Percentiles rank a stretch among this genome's conserved stretches.
Conservation (phyloP, 2,797 vertebrate genomes). For the Triplophysa bombifrons region DNA sequence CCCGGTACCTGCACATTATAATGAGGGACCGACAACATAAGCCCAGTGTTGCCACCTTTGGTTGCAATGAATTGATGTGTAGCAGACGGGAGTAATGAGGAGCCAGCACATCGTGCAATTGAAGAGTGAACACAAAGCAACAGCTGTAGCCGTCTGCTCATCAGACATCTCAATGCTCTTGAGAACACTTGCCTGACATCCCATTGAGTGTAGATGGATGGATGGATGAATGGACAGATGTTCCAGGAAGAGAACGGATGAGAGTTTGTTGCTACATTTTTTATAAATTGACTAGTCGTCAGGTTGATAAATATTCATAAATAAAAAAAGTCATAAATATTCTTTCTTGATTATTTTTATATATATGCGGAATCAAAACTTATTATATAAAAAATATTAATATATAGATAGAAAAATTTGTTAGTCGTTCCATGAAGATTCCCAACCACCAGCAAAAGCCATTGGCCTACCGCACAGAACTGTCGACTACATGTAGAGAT, state of each 20-base stretch:
- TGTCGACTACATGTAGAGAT: constrained; percentile 38
- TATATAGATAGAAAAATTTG: background rate
- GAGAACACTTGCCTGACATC: constrained; percentile 49
- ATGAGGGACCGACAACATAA: constrained; percentile 49
- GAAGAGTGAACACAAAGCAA: constrained; percentile 41
- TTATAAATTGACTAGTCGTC: background rate
- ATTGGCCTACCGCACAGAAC: background rate
- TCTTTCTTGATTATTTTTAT: too few relatives aligned
- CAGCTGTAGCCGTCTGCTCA: constrained; percentile 47
- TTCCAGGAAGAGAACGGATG: constrained; percentile 9
- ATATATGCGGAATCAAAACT: background rate
- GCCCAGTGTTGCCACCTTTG: constrained; percentile 41
- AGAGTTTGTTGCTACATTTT: background rate
- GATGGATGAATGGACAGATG: constrained; percentile 2
- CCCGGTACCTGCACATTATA: constrained; percentile 43
- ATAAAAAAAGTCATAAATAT: background rate
- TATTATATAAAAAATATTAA: too few relatives aligned
- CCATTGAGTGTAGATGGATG: constrained; percentile 46
- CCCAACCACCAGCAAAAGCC: constrained; percentile 22
- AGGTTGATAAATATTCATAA: background rate
- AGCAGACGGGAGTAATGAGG: constrained; percentile 36
- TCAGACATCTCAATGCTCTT: constrained; percentile 45
- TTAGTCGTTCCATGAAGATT: background rate
- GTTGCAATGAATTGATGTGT: constrained; percentile 33
- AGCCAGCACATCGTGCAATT: constrained; percentile 17